Base-by-base conservation (phyloP, 2,888 invertebrate genomes). In the Drosophila pseudotalamancana region DNA sequence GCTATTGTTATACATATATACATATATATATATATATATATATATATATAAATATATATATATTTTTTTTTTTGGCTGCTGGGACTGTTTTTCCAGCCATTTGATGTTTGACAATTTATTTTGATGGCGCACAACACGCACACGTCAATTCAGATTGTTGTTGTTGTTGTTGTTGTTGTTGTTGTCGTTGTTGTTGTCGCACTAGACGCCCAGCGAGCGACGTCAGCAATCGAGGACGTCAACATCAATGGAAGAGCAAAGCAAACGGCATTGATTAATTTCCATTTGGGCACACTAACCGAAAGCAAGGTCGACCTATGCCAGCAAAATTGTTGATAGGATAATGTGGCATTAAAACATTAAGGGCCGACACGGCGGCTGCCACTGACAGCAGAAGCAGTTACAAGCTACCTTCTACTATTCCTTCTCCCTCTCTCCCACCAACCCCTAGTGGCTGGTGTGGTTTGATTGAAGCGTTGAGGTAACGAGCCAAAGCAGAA, bases 101-200 rank as follows among this genome's bases (percentile, higher is more conserved):
- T 80, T 71, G 80, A 86, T 77, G 73, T 76, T 86, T 86, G 81
- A 83, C 80, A 71, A 82, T 83, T 83, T 80, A 79, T 83, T 82
- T 86, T 83, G 81, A 83, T 86, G 71, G 77, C 65, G 42, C 71
- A 49, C 64, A 79, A 62, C 81, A 86, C 74, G 84, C 84, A 86
- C 77, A 63, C 62, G 67, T 53, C 50, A 64, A 65, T 65, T 65
- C 43, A 16, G 19, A 32, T 27, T 46, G 42, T 39, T 34, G 34
- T 45, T 53, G 23, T 27, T 48, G 67, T 42, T 68, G 45, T 56
- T 67, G 42, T 35, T 39, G 32, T 29, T 45, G 3, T 59, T 45
- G 53, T 57, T 59, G 37, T 45, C 39, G 60, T 46, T 66, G 55
- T 57, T 37, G 42, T 48, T 64, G 53, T 53, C 48, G 51, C 57